These are phyloP conservation scores for Eulemur albifrons DNA, from an alignment of 2,797 vertebrate genomes.

Conservation along the genomic window DNA sequence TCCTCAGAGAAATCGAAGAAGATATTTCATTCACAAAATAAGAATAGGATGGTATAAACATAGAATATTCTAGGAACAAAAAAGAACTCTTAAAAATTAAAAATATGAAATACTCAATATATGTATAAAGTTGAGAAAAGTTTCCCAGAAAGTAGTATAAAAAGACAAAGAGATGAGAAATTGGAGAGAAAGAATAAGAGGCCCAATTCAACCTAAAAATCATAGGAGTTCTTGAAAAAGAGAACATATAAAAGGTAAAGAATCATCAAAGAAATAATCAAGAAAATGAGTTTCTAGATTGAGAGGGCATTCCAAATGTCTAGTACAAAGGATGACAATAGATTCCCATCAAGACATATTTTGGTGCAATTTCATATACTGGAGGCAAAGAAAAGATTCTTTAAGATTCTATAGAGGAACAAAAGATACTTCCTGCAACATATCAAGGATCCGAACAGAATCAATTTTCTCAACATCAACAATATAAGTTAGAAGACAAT, in stretches of 20 bases:
- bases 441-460: not conserved
- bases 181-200: not conserved
- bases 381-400: not conserved
- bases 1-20: not conserved
- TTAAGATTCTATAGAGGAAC: not conserved
- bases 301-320: not conserved
- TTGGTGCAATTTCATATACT: not conserved
- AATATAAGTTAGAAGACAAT: not conserved
- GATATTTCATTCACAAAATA: not conserved
- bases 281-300: not conserved
- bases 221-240: not conserved
- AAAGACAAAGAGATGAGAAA: not conserved
- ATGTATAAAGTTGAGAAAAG: not conserved
- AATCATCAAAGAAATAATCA: not conserved
- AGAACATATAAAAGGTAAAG: not conserved
- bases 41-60: not conserved
- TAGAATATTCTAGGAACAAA: not conserved
- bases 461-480: not conserved
- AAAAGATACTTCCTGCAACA: not conserved
- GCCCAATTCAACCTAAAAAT: not conserved
- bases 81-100: not conserved
- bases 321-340: accelerated
- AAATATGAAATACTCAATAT: not conserved
- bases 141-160: not conserved
- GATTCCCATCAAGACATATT: not conserved